phyloP scores from a whole-genome alignment of 2,888 invertebrate genomes.

The Leptinotarsa rubiginosa region DNA sequence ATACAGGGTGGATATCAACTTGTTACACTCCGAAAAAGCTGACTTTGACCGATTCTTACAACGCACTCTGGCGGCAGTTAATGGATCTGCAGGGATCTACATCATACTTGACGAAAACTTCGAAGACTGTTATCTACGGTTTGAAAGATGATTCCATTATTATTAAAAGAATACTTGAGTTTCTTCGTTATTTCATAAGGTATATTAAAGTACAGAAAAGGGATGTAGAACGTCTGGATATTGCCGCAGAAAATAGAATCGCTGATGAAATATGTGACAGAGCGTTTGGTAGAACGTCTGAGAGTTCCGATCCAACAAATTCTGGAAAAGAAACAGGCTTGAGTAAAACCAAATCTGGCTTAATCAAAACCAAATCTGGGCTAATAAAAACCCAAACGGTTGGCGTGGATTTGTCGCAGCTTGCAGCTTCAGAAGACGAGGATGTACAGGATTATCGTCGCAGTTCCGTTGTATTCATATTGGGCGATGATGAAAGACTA shows the following conservation, averaged over 20 bases:
- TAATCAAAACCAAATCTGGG: conserved; percentile 5
- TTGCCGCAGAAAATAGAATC: conserved; percentile 29
- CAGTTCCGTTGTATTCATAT: conserved; percentile 74
- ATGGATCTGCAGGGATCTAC: conserved; percentile 88
- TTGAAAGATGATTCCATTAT: conserved; percentile 74
- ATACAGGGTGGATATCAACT: conserved; percentile 91
- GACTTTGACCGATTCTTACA: conserved; percentile 71
- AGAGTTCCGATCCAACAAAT: background rate
- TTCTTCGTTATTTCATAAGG: conserved; percentile 85
- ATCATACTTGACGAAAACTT: conserved; percentile 80
- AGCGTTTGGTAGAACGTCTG: background rate
- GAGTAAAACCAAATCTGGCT: background rate
- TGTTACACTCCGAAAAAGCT: conserved; percentile 66
- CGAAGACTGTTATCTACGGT: conserved; percentile 84
- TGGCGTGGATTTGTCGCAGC: conserved; percentile 24
- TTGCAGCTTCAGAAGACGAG: conserved; percentile 30
- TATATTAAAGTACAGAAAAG: conserved; percentile 29
- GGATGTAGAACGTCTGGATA: conserved; percentile 25
- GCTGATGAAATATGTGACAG: conserved; percentile 32
- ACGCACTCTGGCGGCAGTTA: conserved; percentile 91
- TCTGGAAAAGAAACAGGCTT: conserved; percentile 3
- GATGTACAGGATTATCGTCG: conserved; percentile 18
- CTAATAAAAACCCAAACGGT: conserved; percentile 24
- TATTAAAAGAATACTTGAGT: conserved; percentile 79
- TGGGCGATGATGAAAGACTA: conserved; percentile 78